phyloP scores from a whole-genome alignment of 2,888 invertebrate genomes.

The Lycophotia porphyrea region DNA sequence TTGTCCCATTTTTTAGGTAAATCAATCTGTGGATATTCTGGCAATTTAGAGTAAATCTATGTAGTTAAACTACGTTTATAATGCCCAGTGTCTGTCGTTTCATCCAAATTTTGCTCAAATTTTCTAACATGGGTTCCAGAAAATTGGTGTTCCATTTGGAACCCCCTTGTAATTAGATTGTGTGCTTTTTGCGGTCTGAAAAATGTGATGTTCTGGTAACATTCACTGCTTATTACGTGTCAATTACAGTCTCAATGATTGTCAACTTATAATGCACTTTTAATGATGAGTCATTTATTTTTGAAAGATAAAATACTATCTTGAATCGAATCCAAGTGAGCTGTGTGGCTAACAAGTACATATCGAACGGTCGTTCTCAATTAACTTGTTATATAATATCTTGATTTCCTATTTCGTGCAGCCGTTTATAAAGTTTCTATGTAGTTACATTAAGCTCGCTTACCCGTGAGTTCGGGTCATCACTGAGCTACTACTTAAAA shows the following conservation, averaged over 20 bases:
- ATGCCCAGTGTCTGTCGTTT: slow-evolving; percentile 70
- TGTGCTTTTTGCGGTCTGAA: slow-evolving; percentile 70
- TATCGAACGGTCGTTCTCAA: slow-evolving; percentile 60
- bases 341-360: slow-evolving; percentile 61
- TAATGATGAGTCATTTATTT: slow-evolving; percentile 27
- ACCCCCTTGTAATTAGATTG: slow-evolving; percentile 61
- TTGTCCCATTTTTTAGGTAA: slow-evolving; percentile 42
- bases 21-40: slow-evolving; percentile 45
- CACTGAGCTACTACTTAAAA: slow-evolving; percentile 67
- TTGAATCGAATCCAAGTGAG: slow-evolving; percentile 35
- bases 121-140: slow-evolving; percentile 45
- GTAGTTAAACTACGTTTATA: slow-evolving; percentile 71
- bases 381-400: slow-evolving; percentile 50
- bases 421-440: slow-evolving; percentile 41
- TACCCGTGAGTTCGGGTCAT: slow-evolving; percentile 35
- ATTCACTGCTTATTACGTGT: slow-evolving; percentile 51
- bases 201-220: slow-evolving; percentile 45
- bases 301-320: slow-evolving; percentile 29
- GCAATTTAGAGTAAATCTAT: slow-evolving; percentile 63
- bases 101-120: slow-evolving; percentile 72
- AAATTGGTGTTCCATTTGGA: slow-evolving; percentile 44
- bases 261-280: slow-evolving; percentile 25
- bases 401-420: slow-evolving; percentile 61
- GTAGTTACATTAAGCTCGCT: slow-evolving; percentile 47
- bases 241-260: slow-evolving; percentile 55